Base-by-base conservation (phyloP, 2,797 vertebrate genomes). In the Parauchenoglanis ngamensis region DNA sequence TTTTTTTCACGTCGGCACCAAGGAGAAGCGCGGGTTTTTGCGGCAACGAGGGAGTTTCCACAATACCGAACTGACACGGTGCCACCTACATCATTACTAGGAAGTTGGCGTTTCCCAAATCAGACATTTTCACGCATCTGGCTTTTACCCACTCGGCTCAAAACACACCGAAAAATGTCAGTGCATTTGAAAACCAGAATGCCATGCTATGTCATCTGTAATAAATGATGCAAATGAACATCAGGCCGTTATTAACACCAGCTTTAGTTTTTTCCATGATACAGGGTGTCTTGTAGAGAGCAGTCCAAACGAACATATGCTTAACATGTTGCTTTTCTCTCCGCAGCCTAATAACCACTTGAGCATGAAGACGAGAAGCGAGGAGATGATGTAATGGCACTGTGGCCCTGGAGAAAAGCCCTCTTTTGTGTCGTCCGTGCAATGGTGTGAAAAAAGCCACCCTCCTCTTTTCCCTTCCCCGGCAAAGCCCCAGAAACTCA, bases 381-480 rank as follows among this genome's bases (percentile, higher is more conserved):
- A 83, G 90, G 84, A 79, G 84, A 87, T 92, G 93, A 94, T 81
- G 91, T 92, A 92, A 92, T 92, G 89, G 63, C 56, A 8, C 23
- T 84, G 78, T 44, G 49, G 90, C 87, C 88, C 89, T 49, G 88
- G 89, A 91, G 92, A 84, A 89, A 88, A 90, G 89, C 85, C 59
- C 73, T 72, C 87, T 86, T 89, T 87, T 91, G 90, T 91, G 72
- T 89, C 77, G 56, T 72, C 56, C 87, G 85, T 80, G 92, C 89
- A 72, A 90, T 82, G 87, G 89, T 92, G 92, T 94, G 92, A 94
- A 91, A 89, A 84, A 91, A 80, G 12, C 82, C 82, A 76, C 65
- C 88, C 80, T 81, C 68, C 78, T 84, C 63, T 88, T 13, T 76
- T 76, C 86, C n/a, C 84, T 68, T n/a, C 46, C 61, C 82, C 61